Conservation (phyloP, 2,113 vertebrate genomes). For the Vidua macroura region DNA sequence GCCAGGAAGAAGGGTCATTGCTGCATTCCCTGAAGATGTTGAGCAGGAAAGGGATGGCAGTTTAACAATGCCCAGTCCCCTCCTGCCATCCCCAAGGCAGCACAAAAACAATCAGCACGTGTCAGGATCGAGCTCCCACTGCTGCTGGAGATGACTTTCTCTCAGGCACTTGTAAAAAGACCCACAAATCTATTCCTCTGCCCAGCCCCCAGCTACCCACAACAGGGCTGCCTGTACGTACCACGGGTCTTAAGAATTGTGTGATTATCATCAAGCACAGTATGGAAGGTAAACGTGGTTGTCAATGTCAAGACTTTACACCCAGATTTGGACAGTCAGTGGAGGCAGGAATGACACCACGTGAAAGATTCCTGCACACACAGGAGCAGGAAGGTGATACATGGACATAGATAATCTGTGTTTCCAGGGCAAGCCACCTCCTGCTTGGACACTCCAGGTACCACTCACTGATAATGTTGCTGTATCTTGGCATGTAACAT, state of each 20-base stretch:
- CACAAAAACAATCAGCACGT: background rate
- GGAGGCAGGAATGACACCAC: background rate
- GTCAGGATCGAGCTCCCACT: background rate
- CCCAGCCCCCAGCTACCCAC: background rate
- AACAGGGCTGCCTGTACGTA: background rate
- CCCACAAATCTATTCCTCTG: background rate
- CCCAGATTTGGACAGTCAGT: background rate
- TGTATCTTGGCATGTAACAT: background rate
- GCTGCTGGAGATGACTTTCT: background rate
- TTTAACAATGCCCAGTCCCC: background rate
- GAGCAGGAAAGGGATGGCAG: background rate
- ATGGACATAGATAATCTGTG: rapidly evolving
- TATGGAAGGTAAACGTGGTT: background rate
- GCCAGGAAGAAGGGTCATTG: background rate
- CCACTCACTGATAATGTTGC: background rate
- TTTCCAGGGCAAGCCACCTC: background rate
- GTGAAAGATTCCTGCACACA: background rate
- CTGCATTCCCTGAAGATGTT: background rate
- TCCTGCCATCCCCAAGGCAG: background rate
- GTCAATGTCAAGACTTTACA: background rate
- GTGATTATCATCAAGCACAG: background rate
- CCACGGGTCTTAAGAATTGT: background rate
- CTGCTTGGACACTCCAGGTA: background rate
- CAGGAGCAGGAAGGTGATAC: too few species aligned
- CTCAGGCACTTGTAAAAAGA: background rate